phyloP scores from a whole-genome alignment of 2,113 vertebrate genomes.

The Cathartes aura region DNA sequence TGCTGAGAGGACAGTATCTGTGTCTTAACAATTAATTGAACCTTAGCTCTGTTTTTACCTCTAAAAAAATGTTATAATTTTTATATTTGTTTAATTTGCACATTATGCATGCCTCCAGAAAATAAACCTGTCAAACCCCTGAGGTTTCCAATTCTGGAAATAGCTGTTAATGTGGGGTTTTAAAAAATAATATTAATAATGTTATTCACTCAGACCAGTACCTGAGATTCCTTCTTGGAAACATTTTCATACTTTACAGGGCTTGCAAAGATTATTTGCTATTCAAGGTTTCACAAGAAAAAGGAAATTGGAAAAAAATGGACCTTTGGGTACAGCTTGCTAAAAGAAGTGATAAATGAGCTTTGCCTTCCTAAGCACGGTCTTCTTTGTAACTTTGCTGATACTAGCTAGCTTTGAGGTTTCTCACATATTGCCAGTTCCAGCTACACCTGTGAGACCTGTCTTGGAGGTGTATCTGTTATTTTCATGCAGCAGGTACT shows the following conservation, averaged over 20 bases:
- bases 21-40: neutral
- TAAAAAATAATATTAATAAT: neutral
- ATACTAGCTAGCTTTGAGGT: neutral
- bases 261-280: neutral
- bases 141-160: neutral
- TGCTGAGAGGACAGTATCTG: neutral
- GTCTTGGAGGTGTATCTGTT: neutral
- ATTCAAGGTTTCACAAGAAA: neutral
- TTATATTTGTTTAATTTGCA: neutral
- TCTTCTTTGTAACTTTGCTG: neutral
- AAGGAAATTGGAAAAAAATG: neutral
- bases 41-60: neutral
- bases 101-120: neutral
- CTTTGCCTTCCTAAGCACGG: neutral
- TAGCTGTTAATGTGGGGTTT: neutral
- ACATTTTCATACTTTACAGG: neutral
- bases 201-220: neutral
- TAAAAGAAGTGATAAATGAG: neutral
- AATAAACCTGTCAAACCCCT: neutral
- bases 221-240: neutral
- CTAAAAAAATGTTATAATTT: neutral
- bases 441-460: neutral
- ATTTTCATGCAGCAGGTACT: neutral
- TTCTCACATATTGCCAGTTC: neutral
- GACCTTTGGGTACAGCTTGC: neutral